Base-by-base conservation (phyloP, 2,113 vertebrate species). In the Percina caprodes region DNA sequence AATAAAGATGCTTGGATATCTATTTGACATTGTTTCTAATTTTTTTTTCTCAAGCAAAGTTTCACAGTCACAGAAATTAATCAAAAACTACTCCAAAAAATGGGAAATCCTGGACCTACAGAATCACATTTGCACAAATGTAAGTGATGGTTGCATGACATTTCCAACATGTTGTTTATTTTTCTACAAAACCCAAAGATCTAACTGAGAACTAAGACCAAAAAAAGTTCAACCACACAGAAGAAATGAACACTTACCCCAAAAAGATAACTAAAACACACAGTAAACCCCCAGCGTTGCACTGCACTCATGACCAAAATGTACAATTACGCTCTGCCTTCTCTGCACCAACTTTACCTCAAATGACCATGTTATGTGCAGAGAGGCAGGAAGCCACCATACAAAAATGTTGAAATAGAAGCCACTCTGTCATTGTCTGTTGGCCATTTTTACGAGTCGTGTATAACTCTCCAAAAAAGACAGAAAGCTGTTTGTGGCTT, bases 341-440 rank as follows among this genome's bases (percentile, higher is more conserved):
- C 62, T 16, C 81, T 88, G 73, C 81, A 83, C 77, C 79, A 48
- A 70, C 86, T 86, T 89, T 58, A 92, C 91, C 91, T 92, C 89
- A 93, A 92, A 93, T 89, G 86, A 91, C 91, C 84, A 88, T 82
- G 84, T 90, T 80, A 91, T 60, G 67, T 72, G 69, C 66, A 63
- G 70, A 58, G 70, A 82, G 74, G 84, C 86, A 88, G 89, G 87
- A 89, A 85, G 86, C 79, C 79, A 77, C 77, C 79, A 30, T 59
- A 75, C 69, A 79, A 86, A 91, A 86, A 89, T 79, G 76, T 56
- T 76, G 56, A 84, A 84, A 84, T 60, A 83, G 66, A 63, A 83
- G 79, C 75, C 58, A 83, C 76, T 87, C 86, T 91, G 63, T 91
- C 90, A 91, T 90, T 86, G 88, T 91, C 85, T 89, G 19, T 63